These are phyloP conservation scores for Enteromius treurensis DNA, from an alignment of 2,797 vertebrate species.

Conservation along the genomic window DNA sequence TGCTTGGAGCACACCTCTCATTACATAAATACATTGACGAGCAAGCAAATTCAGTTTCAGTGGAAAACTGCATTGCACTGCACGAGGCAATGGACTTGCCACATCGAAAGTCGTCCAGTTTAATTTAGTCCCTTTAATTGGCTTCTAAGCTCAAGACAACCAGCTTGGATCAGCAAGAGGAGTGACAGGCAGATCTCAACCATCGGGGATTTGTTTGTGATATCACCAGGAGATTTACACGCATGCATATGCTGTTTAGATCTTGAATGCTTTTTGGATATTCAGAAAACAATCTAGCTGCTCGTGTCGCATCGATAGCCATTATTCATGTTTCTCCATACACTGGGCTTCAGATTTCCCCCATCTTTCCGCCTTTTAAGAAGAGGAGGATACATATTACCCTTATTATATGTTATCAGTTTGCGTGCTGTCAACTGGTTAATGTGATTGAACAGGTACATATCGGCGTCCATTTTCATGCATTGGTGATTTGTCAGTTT, in stretches of 20 bases:
- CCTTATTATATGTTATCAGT: neutral
- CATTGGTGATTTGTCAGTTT: neutral
- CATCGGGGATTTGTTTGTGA: constrained; percentile 19
- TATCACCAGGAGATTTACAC: constrained; percentile 1
- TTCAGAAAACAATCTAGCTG: constrained; percentile 2
- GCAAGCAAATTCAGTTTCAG: constrained; percentile 19
- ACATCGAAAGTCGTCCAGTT: neutral
- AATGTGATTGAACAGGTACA: constrained; percentile 13
- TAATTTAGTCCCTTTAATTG: constrained; percentile 19
- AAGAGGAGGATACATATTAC: constrained; percentile 8
- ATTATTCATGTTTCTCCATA: constrained; percentile 43
- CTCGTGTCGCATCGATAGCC: constrained; percentile 38
- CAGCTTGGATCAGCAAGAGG: constrained; percentile 3
- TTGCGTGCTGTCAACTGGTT: constrained; percentile 23
- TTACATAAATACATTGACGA: constrained; percentile 19
- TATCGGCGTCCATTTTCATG: constrained; percentile 38
- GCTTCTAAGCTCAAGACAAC: constrained; percentile 8
- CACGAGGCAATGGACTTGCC: neutral
- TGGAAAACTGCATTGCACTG: neutral
- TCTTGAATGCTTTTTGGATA: neutral
- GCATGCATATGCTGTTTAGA: neutral
- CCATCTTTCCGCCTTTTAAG: constrained; percentile 23
- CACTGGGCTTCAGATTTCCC: constrained; percentile 17
- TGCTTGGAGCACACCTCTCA: constrained; percentile 19
- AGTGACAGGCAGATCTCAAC: constrained; percentile 21